Base-by-base conservation (phyloP, 1,140 invertebrate species). In the Holcopasites calliopsidis region DNA sequence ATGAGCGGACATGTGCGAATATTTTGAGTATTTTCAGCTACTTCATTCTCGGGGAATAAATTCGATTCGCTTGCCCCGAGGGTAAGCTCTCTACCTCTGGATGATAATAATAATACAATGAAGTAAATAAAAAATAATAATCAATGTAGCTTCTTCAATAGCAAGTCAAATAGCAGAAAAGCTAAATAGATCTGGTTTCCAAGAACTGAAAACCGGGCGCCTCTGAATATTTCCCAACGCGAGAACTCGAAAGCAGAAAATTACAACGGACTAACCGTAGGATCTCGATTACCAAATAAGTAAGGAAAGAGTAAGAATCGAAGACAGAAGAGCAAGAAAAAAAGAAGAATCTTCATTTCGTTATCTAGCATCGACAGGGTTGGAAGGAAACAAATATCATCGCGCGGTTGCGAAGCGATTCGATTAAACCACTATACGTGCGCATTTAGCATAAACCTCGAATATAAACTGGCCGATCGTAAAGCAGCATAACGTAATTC, bases 401-500 rank as follows among this genome's bases (percentile, higher is more conserved):
- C 66, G 54, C 60, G 49, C 13, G 60, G 69, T 28, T 50, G 28
- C 33, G 31, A 13, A n/a, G 26, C 60, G 70, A 73, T 73, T 73
- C 70, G 70, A 73, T 73, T 73, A 73, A 73, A 73, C 64, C 40
- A 49, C 50, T 55, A 73, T 73, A 65, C 61, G 55, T 50, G 60
- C 55, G 60, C 54, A 52, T 66, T 49, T 55, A 54, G 21, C 61
- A 49, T 49, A 73, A 65, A 73, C 71, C 71, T 66, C 71, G 71
- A 73, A 65, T 73, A 73, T 73, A 65, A 73, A 55, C 71, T 66
- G 49, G 79, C 66, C 75, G 78, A 60, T 70, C 76, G 68, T 50
- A 69, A 57, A 82, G 61, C 72, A 75, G 79, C 80, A 77, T 80
- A 77, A 85, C 77, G 80, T 77, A 80, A 84, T 84, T 85, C 81